These are phyloP conservation scores for Drosophila persimilis DNA, from an alignment of 1,140 invertebrate species.

Conservation along the genomic window DNA sequence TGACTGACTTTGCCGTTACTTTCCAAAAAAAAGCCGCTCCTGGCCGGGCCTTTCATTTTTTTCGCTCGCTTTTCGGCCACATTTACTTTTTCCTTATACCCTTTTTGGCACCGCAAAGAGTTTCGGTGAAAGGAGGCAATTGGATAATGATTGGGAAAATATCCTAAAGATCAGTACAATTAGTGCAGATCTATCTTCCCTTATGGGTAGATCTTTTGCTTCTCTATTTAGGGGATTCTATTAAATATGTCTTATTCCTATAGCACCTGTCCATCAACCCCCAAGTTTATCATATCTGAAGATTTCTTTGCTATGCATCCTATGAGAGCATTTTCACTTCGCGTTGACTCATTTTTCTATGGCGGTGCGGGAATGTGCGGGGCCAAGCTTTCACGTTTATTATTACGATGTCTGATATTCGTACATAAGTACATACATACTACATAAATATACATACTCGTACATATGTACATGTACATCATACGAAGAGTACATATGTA, in stretches of 20 bases:
- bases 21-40: constrained; percentile 63
- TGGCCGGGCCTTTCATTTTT: constrained; percentile 73
- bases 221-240: no score
- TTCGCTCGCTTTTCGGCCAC: constrained; percentile 31
- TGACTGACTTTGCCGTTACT: constrained; percentile 56
- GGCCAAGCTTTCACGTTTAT: constrained; percentile 66
- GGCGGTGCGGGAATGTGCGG: constrained; percentile 14
- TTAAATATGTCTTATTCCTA: neutral
- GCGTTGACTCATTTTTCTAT: constrained; percentile 30
- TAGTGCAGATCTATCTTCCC: no score
- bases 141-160: neutral
- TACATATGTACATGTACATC: constrained; percentile 6
- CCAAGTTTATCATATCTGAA: no score
- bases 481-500: constrained; percentile 26
- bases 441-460: constrained; percentile 13
- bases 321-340: constrained; percentile 18
- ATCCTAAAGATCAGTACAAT: no score
- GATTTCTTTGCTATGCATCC: neutral
- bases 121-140: constrained; percentile 30
- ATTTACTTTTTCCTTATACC: constrained; percentile 52
- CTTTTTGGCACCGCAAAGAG: constrained; percentile 28
- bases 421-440: no score
- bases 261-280: neutral
- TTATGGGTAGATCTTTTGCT: no score
- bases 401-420: constrained; percentile 19